Conservation (phyloP, 2,113 vertebrate genomes). For the Pogonocichla stellata region DNA sequence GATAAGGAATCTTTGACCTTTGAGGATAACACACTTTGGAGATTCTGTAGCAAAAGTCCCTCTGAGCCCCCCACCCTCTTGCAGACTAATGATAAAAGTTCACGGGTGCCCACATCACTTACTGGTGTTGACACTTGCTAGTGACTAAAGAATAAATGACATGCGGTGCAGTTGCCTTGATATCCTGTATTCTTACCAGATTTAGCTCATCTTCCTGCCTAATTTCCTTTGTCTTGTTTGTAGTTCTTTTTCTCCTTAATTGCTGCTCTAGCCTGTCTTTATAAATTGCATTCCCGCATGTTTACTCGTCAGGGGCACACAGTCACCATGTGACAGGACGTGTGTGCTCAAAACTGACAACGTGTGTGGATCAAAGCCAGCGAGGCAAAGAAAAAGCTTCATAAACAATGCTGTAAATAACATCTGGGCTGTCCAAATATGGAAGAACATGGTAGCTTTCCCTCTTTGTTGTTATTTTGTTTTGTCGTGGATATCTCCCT, state of each 20-base stretch:
- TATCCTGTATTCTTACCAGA: constrained; percentile 66
- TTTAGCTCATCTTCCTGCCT: constrained; percentile 62
- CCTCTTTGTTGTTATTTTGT: constrained; percentile 74
- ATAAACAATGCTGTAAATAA: constrained; percentile 82
- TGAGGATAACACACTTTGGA: background rate
- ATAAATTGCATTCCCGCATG: constrained; percentile 70
- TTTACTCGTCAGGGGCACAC: constrained; percentile 73
- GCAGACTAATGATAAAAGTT: constrained; percentile 17
- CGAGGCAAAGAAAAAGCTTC: constrained; percentile 73
- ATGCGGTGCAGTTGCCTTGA: constrained; percentile 27
- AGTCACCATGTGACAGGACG: constrained; percentile 80
- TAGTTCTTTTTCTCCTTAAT: constrained; percentile 58
- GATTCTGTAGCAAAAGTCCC: constrained; percentile 8
- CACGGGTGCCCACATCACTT: background rate
- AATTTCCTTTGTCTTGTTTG: constrained; percentile 69
- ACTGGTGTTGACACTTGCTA: constrained; percentile 30
- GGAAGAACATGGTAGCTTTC: constrained; percentile 69
- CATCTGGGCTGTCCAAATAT: constrained; percentile 78
- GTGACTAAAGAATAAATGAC: constrained; percentile 47
- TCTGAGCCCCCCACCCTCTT: background rate
- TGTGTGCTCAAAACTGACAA: constrained; percentile 78
- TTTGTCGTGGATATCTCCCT: constrained; percentile 65
- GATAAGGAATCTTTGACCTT: constrained; percentile 23
- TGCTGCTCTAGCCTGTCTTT: constrained; percentile 50
- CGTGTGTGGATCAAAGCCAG: constrained; percentile 78